Evolutionary conservation across 2,113 vertebrate genomes (phyloP), one percentile per base, ranked within the genome.

Genomic region (Noctilio leporinus): DNA sequence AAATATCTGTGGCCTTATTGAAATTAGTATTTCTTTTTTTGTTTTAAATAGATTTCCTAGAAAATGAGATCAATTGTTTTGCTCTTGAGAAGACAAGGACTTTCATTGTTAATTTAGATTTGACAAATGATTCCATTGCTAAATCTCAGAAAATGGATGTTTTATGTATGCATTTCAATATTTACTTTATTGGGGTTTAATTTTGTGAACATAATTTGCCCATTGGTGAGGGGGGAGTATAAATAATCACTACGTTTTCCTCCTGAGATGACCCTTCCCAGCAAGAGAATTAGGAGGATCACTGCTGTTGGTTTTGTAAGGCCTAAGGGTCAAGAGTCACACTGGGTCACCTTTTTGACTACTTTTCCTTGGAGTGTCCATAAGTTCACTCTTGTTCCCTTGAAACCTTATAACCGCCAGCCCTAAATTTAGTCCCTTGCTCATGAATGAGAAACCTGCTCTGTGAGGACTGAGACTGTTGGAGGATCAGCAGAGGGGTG

Each of bases 51-150:
- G 2, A 93, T 59, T 92, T 95, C 24, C 7, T 95, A 83, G 69
- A 92, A 94, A 95, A 69, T 75, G 4, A 75, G 64, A 75, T 75
- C 11, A 86, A 53, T 20, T 69, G 24, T 89, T 70, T 85, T 90
- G 80, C 49, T 49, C 1, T 83, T 62, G 75, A 55, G n/a, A 96
- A 73, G 30, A 89, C 11, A 62, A 43, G 19, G 78, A 45, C 76
- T 95, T 96, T 86, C 62, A 86, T 84, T 95, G 81, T 92, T 94
- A 95, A 78, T 35, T 78, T 95, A 90, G 69, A 53, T 88, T 92
- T 93, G 87, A 70, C 92, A 92, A 78, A 43, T 90, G 45, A 80
- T 69, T 92, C 38, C 92, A 84, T 69, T 84, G 57, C 47, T 84
- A 90, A 94, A 38, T 40, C 8, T 75, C 5, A 95, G 76, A 33